These are phyloP conservation scores for Nettapus auritus DNA, from an alignment of 2,113 vertebrate genomes.

Conservation along the genomic window DNA sequence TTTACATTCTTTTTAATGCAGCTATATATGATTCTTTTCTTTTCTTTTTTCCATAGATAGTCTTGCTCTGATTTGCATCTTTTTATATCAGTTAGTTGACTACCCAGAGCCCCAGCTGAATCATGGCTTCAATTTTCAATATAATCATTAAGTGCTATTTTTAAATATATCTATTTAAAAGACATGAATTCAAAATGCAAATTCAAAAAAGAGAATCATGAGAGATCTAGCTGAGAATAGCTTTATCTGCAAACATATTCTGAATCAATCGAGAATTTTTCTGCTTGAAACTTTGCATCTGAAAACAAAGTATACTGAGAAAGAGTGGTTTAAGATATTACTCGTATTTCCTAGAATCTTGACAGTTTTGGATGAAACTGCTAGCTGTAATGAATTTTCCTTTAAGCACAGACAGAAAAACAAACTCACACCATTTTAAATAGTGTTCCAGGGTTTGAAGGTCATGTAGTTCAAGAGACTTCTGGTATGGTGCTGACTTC, in stretches of 20 bases:
- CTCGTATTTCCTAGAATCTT: not conserved
- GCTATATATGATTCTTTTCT: not conserved
- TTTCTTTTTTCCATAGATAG: not conserved
- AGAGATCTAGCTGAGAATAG: not conserved
- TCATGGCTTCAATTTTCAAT: not conserved
- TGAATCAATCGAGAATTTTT: not conserved
- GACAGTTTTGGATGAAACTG: not conserved
- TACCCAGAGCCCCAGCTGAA: not conserved
- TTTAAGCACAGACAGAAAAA: not conserved
- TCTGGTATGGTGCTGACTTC: not conserved
- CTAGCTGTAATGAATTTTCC: not conserved
- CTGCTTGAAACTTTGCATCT: not conserved
- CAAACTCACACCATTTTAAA: not conserved
- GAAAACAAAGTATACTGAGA: not conserved
- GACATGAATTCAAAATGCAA: not conserved
- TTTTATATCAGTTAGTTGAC: not conserved
- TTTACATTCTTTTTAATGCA: not conserved
- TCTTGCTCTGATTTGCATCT: not conserved
- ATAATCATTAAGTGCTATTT: not conserved
- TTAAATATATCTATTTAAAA: not conserved
- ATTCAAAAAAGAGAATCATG: not conserved
- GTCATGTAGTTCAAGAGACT: not conserved
- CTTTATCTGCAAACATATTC: not conserved
- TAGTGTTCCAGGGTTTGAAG: not conserved
- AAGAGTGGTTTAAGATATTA: not conserved